A percentile compares a stretch with the other conserved stretches of the same genome.
Conservation (phyloP, 2,888 invertebrate genomes). For the Megastigmus dorsalis region DNA sequence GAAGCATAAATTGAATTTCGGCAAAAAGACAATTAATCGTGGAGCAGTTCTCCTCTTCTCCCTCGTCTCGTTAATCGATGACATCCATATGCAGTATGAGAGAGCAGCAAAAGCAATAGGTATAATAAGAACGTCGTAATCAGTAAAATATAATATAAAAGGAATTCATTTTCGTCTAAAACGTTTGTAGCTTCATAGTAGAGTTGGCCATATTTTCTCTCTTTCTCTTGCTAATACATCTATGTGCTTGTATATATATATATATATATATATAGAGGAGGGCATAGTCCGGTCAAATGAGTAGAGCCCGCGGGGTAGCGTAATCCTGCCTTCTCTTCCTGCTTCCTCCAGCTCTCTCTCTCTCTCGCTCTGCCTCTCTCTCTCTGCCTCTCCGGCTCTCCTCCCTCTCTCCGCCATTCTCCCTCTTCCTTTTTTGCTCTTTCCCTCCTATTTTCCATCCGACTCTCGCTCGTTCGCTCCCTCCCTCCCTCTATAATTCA, state of each 20-base stretch:
- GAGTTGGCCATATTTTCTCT: not conserved
- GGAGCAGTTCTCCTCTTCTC: not conserved
- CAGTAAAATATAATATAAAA: not conserved
- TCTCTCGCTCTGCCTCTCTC: slow-evolving; percentile 6
- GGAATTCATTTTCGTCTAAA: not conserved
- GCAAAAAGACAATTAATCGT: not conserved
- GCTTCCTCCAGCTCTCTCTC: slow-evolving; percentile 54
- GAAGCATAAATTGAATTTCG: not conserved
- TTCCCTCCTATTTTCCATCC: not conserved
- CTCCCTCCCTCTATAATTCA: slow-evolving; percentile 66
- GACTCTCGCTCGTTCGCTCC: slow-evolving; percentile 49
- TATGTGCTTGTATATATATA: not conserved
- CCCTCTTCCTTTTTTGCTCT: not conserved
- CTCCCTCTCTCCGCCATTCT: slow-evolving; percentile 43
- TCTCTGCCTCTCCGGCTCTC: slow-evolving; percentile 51
- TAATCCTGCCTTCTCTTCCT: slow-evolving; percentile 64
- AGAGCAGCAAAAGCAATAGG: not conserved
- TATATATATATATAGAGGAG: not conserved
- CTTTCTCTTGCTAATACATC: not conserved
- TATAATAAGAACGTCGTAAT: not conserved
- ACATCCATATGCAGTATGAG: too few relatives aligned
- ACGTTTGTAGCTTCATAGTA: not conserved
- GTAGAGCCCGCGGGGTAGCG: slow-evolving; percentile 59
- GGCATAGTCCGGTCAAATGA: slow-evolving; percentile 31
- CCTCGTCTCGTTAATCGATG: not conserved